These are phyloP conservation scores for Bilobella aurantiaca DNA, from an alignment of 1,140 invertebrate species.

Conservation along the genomic window DNA sequence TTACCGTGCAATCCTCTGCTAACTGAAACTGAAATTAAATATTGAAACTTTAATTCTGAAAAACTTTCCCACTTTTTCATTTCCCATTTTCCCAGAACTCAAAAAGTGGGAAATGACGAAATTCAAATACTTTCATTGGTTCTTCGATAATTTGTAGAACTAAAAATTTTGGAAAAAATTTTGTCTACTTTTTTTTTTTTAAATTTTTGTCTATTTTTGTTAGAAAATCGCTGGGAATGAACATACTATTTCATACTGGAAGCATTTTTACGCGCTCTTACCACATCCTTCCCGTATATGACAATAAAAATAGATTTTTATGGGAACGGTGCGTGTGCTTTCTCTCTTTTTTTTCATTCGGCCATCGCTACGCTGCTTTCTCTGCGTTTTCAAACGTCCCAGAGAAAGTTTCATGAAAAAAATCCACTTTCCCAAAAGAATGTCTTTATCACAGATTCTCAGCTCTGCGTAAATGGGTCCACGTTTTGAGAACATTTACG, in stretches of 20 bases:
- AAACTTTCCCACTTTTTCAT: too few relatives aligned
- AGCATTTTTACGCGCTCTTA: neutral
- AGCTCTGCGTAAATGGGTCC: neutral
- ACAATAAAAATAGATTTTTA: neutral
- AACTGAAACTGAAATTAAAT: too few relatives aligned
- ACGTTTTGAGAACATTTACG: neutral
- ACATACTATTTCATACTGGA: neutral
- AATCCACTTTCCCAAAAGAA: neutral
- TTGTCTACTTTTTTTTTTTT: neutral
- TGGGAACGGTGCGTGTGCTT: neutral
- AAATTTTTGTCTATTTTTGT: neutral
- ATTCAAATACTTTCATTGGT: neutral
- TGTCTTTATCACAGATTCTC: neutral
- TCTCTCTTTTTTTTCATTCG: too few relatives aligned
- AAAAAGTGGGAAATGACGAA: too few relatives aligned
- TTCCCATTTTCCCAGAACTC: too few relatives aligned
- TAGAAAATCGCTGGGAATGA: neutral
- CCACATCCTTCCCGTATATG: neutral
- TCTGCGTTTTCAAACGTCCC: too few relatives aligned
- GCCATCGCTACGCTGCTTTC: too few relatives aligned
- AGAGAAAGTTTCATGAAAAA: too few relatives aligned
- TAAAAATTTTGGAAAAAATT: neutral
- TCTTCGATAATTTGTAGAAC: neutral
- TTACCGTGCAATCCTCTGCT: too few relatives aligned
- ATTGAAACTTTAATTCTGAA: too few relatives aligned